Conservation (phyloP, 2,888 invertebrate species). For the Kuschelorhynchus macadamiae region DNA sequence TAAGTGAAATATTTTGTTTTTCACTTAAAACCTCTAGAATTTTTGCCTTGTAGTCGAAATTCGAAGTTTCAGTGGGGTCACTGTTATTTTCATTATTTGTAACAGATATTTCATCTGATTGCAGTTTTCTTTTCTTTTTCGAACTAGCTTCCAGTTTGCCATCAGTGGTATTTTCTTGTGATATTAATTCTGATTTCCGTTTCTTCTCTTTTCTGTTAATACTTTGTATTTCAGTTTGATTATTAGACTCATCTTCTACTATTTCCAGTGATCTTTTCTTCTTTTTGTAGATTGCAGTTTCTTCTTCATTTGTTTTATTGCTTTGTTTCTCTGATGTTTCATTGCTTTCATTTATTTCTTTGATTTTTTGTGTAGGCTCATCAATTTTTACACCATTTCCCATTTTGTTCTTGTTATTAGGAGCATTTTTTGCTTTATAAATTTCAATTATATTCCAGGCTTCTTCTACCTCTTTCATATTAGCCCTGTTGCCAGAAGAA, state of each 20-base stretch:
- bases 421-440: conserved; percentile 56
- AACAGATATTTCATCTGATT: too few relatives aligned
- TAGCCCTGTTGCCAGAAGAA: conserved; percentile 73
- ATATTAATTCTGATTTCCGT: too few relatives aligned
- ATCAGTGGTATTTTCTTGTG: too few relatives aligned
- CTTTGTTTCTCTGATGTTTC: conserved; percentile 56
- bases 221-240: background rate
- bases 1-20: conserved; percentile 76
- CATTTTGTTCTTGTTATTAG: conserved; percentile 49
- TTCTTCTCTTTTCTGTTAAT: conserved; percentile 6
- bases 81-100: conserved; percentile 20
- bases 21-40: conserved; percentile 66
- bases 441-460: conserved; percentile 75
- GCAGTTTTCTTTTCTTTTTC: background rate
- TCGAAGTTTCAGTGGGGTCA: conserved; percentile 14
- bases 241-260: conserved; percentile 5
- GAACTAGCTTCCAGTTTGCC: background rate
- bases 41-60: conserved; percentile 57
- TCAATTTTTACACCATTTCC: too few relatives aligned
- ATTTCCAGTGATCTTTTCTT: too few relatives aligned
- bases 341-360: conserved; percentile 32
- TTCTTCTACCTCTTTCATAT: conserved; percentile 74
- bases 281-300: conserved; percentile 57
- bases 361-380: too few relatives aligned
- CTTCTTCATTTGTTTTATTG: conserved; percentile 71